Evolutionary conservation across 2,113 vertebrate genomes (phyloP).

Genomic region (Aviceda subcristata): DNA sequence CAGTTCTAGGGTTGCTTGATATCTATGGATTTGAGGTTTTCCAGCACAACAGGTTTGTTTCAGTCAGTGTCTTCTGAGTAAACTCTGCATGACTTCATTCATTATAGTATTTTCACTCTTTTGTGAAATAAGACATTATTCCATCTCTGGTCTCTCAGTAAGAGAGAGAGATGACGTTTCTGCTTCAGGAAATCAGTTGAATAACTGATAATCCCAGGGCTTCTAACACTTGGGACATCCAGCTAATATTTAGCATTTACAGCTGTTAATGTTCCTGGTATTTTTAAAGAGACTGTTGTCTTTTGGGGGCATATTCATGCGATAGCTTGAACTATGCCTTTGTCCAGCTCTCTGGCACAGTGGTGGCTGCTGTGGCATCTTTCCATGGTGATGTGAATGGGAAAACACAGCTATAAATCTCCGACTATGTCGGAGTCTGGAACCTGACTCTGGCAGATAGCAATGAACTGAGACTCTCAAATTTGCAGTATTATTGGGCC

Average conservation of each 20-base stretch:
- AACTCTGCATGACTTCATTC: background rate
- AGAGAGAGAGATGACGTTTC: background rate
- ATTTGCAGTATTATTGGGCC: background rate
- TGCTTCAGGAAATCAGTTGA: background rate
- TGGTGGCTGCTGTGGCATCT: background rate
- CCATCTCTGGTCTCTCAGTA: background rate
- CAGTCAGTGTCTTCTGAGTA: background rate
- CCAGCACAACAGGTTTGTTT: slow-evolving; percentile 90
- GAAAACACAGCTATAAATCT: background rate
- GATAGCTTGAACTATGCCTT: background rate
- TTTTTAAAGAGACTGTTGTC: background rate
- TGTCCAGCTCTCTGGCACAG: background rate
- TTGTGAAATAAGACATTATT: background rate
- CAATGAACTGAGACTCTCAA: background rate
- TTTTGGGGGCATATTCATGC: background rate
- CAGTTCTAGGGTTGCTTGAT: slow-evolving; percentile 91
- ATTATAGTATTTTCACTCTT: fast-evolving
- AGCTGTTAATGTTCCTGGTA: background rate
- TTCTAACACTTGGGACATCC: background rate
- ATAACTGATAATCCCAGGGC: background rate
- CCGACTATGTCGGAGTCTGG: background rate
- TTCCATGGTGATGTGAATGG: background rate
- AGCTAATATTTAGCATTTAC: background rate
- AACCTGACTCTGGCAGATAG: background rate
- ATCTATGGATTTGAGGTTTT: slow-evolving; percentile 99